Conservation (phyloP, 2,797 vertebrate genomes). For the Dendrocincla tyrannina region DNA sequence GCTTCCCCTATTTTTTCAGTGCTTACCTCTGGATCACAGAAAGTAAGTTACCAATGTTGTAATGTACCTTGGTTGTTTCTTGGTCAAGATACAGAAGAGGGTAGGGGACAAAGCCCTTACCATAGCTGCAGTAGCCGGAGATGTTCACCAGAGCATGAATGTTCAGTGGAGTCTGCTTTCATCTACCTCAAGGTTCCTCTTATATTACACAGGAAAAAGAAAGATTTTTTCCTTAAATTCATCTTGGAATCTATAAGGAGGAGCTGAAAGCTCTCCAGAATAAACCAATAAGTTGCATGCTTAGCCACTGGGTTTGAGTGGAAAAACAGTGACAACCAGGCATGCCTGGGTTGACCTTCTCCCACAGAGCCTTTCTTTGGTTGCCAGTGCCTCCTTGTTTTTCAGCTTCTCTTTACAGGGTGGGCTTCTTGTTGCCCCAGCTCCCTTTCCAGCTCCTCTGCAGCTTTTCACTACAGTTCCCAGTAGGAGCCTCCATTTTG, state of each 20-base stretch:
- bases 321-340: background rate
- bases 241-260: background rate
- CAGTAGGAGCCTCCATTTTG: background rate
- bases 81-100: background rate
- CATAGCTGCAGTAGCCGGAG: background rate
- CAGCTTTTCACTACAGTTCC: background rate
- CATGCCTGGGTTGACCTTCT: background rate
- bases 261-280: background rate
- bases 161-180: background rate
- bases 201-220: background rate
- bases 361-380: background rate
- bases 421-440: background rate
- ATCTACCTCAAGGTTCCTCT: background rate
- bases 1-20: background rate
- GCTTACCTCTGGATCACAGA: background rate
- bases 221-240: background rate
- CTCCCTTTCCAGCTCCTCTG: background rate
- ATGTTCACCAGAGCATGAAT: background rate
- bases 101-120: background rate
- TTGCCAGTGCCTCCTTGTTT: background rate
- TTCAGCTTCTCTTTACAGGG: background rate
- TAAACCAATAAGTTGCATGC: background rate
- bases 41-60: background rate
- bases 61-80: fast-evolving
- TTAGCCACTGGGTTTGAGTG: background rate